Conservation (phyloP, 2,888 invertebrate species). For the Subacronicta megacephala region DNA sequence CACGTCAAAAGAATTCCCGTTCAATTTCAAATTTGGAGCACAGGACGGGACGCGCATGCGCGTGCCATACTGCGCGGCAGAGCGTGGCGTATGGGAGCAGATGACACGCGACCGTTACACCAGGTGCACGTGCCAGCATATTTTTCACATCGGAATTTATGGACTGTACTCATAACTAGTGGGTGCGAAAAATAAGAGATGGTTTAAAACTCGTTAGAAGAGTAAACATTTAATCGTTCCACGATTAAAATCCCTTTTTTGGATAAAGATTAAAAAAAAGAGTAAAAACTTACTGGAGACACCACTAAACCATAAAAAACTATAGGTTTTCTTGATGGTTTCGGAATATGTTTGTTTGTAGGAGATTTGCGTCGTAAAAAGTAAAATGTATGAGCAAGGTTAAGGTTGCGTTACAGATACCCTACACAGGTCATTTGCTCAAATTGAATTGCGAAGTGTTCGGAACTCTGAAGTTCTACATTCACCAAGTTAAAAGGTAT, state of each 20-base stretch:
- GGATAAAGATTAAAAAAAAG: too few relatives aligned
- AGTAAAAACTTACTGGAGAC: conserved; percentile 3
- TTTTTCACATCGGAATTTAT: conserved; percentile 51
- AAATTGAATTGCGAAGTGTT: conserved; percentile 35
- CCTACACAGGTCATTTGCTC: conserved; percentile 43
- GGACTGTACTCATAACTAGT: conserved; percentile 32
- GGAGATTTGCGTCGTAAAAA: conserved; percentile 22
- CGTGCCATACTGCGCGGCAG: conserved; percentile 77
- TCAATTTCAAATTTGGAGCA: conserved; percentile 57
- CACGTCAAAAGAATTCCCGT: conserved; percentile 52
- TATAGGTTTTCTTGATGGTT: neutral
- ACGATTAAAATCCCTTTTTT: too few relatives aligned
- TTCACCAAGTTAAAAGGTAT: conserved; percentile 49
- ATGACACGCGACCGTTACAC: conserved; percentile 89
- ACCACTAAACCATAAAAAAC: neutral
- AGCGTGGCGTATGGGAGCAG: conserved; percentile 87
- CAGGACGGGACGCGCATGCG: conserved; percentile 65
- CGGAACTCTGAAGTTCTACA: conserved; percentile 43
- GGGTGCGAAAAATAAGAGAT: conserved; percentile 44
- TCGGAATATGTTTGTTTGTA: neutral
- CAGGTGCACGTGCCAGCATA: conserved; percentile 78
- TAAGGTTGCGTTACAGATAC: conserved; percentile 14
- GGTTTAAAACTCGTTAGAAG: conserved; percentile 12
- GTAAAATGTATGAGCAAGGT: conserved; percentile 1
- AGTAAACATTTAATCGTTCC: conserved; percentile 8